These are phyloP conservation scores for Brienomyrus brachyistius DNA, from an alignment of 2,113 vertebrate genomes.

Conservation along the genomic window DNA sequence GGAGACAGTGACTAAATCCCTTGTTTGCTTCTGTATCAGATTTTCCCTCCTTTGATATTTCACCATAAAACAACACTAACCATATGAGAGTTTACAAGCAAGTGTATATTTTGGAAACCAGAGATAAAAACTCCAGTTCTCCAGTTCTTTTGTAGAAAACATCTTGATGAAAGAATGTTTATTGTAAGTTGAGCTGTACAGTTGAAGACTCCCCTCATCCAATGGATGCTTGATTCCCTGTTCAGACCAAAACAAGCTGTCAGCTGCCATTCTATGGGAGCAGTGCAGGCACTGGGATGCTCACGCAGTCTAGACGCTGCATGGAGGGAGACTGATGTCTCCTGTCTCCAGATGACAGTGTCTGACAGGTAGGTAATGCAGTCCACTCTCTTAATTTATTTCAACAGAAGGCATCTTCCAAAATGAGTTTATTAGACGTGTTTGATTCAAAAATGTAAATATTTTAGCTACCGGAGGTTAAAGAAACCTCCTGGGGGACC, in stretches of 20 bases:
- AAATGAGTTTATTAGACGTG: background rate
- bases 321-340: constrained; percentile 15
- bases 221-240: constrained; percentile 21
- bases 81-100: background rate
- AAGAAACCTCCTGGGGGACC: background rate
- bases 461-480: background rate
- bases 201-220: constrained; percentile 15
- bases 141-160: background rate
- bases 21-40: background rate
- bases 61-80: background rate
- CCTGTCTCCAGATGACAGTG: background rate
- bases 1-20: background rate
- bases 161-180: background rate
- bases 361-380: constrained; percentile 9
- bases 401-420: background rate
- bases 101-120: background rate
- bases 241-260: constrained; percentile 47
- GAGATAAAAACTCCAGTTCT: background rate
- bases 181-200: background rate
- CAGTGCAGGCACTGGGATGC: background rate
- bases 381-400: background rate
- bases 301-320: constrained; percentile 26
- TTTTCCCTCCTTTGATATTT: background rate
- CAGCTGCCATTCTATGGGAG: constrained; percentile 36
- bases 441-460: background rate